Evolutionary conservation across 1,140 invertebrate species (phyloP), one percentile per base, ranked within the genome.

Genomic region (Teleopsis dalmanni): DNA sequence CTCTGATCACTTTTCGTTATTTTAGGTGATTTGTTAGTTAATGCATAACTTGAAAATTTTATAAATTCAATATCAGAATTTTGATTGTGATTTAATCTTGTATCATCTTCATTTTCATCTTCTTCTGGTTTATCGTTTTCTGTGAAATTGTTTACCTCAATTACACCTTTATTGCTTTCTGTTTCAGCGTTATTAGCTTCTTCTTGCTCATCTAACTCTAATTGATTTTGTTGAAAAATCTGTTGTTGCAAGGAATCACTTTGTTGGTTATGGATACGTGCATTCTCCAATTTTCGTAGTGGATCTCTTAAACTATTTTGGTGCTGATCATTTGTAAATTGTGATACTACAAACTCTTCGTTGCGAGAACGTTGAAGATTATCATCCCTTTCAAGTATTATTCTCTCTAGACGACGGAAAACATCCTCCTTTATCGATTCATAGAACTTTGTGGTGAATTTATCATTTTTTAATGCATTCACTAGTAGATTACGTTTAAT

Each of bases 351-450:
- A n/a, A n/a, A n/a, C n/a, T n/a, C n/a, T n/a, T n/a, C n/a, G n/a
- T n/a, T n/a, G n/a, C n/a, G n/a, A n/a, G n/a, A n/a, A 11, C 14
- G 14, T 23, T 21, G 26, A 19, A 25, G n/a, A 26, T 47, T 47
- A 8, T n/a, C 26, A 18, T 82, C 81, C 62, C 85, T 85, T 2
- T 79, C 81, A 2, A 78, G 77, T 23, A 87, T 81, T 11, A 85
- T 68, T 3, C 80, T 78, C n/a, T 79, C 80, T 2, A 87, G 75
- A 59, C 84, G 79, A 11, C 83, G 80, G 57, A 82, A 84, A 3
- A 85, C 78, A 62, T 81, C 80, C 57, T 82, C 81, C 33, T 80
- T 71, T 14, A 83, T 68, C 11, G 80, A 74, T 52, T 82, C 80
- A 61, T 81, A 81, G 21, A 81, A 72, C 62, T 81, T 81, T 3